Evolutionary conservation across 2,888 invertebrate species (phyloP).

Genomic region (Carabus problematicus): DNA sequence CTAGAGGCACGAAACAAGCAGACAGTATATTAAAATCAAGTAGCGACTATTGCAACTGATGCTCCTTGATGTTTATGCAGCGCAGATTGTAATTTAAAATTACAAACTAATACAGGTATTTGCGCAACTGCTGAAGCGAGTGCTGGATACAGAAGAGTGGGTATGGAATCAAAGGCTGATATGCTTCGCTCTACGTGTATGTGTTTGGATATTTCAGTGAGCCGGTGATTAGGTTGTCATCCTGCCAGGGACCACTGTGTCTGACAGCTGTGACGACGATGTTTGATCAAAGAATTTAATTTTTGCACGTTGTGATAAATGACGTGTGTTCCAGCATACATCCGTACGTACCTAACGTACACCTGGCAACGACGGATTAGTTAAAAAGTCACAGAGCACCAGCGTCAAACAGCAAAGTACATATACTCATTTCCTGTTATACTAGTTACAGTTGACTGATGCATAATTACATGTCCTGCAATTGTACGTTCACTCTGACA

Average conservation of each 20-base stretch:
- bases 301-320: slow-evolving; percentile 41
- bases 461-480: too few relatives aligned
- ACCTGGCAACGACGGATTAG: slow-evolving; percentile 23
- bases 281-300: slow-evolving; percentile 41
- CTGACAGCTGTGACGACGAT: slow-evolving; percentile 28
- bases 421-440: too few relatives aligned
- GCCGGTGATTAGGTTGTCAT: slow-evolving; percentile 34
- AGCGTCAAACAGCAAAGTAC: not conserved
- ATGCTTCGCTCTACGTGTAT: too few relatives aligned
- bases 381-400: slow-evolving; percentile 23
- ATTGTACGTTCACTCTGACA: too few relatives aligned
- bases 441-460: too few relatives aligned
- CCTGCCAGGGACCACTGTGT: slow-evolving; percentile 11
- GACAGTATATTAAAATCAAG: too few relatives aligned
- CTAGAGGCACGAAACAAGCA: too few relatives aligned
- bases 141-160: not conserved
- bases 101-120: not conserved
- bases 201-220: slow-evolving; percentile 5
- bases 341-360: slow-evolving; percentile 18
- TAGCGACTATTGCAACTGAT: too few relatives aligned
- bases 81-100: slow-evolving; percentile 1
- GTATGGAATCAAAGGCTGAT: slow-evolving; percentile 1
- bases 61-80: too few relatives aligned
- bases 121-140: not conserved
- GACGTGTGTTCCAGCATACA: slow-evolving; percentile 7